Conservation (phyloP, 2,113 vertebrate species). For the Mesitornis unicolor region DNA sequence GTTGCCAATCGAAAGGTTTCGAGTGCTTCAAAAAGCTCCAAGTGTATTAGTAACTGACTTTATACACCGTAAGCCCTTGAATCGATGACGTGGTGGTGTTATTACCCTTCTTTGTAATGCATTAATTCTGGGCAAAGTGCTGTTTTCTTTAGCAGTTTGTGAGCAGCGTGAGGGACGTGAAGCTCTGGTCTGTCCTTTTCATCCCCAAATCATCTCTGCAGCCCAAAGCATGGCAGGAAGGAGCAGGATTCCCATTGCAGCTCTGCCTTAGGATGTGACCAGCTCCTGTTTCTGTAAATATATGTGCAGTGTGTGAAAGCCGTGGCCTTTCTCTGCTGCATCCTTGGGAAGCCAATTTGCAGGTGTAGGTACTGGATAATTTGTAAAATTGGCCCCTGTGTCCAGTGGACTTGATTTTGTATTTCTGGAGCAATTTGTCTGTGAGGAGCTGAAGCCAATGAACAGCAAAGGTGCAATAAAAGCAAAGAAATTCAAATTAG, state of each 20-base stretch:
- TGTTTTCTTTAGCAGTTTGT: accelerated
- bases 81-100: background rate
- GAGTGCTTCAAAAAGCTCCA: background rate
- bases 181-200: no score
- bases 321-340: background rate
- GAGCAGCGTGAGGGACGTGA: no score
- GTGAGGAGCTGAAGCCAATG: background rate
- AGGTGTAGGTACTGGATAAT: background rate
- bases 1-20: background rate
- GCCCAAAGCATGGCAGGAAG: no score
- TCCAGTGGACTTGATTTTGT: background rate
- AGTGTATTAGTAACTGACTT: background rate
- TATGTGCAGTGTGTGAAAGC: accelerated
- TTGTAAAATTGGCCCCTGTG: background rate
- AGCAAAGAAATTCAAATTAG: background rate
- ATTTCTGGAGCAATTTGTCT: background rate
- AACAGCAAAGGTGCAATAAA: background rate
- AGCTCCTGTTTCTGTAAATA: background rate
- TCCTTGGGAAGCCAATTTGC: background rate
- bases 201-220: no score
- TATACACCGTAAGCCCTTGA: background rate
- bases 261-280: background rate
- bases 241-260: background rate
- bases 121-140: accelerated
- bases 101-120: background rate